Evolutionary conservation across 2,888 invertebrate species (phyloP).

Genomic region (Dascillus cervinus): DNA sequence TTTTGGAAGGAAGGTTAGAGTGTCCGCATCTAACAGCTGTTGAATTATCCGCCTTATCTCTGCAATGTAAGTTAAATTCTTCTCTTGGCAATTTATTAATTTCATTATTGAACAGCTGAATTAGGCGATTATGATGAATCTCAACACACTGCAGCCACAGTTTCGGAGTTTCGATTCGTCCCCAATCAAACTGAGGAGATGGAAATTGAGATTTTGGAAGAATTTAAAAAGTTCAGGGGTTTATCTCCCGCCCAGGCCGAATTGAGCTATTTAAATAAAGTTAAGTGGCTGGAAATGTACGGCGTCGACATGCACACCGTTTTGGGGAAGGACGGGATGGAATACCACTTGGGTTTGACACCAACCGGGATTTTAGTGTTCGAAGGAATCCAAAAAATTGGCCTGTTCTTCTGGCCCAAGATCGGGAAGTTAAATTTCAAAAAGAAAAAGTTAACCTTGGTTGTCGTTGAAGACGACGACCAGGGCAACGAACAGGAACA

Average conservation of each 20-base stretch:
- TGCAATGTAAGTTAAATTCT: slow-evolving; percentile 71
- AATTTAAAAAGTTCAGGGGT: slow-evolving; percentile 79
- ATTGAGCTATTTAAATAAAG: slow-evolving; percentile 86
- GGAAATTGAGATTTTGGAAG: slow-evolving; percentile 89
- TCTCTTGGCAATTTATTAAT: neutral
- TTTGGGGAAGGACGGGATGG: slow-evolving; percentile 91
- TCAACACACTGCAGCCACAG: slow-evolving; percentile 89
- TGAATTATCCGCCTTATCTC: slow-evolving; percentile 82
- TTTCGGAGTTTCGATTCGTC: slow-evolving; percentile 96
- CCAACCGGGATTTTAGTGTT: slow-evolving; percentile 98
- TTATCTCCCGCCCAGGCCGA: slow-evolving; percentile 94
- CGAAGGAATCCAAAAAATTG: slow-evolving; percentile 94
- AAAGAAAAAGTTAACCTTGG: slow-evolving; percentile 91
- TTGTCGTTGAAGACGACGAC: slow-evolving; percentile 98
- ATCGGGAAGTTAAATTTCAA: slow-evolving; percentile 97
- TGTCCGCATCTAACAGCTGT: slow-evolving; percentile 81
- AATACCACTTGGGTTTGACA: slow-evolving; percentile 93
- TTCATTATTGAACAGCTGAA: slow-evolving; percentile 62
- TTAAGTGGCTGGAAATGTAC: slow-evolving; percentile 96
- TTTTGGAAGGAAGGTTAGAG: slow-evolving; percentile 83
- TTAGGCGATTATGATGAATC: slow-evolving; percentile 92
- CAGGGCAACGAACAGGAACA: slow-evolving; percentile 96
- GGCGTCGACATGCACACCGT: slow-evolving; percentile 99
- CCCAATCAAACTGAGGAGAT: slow-evolving; percentile 94
- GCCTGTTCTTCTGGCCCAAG: slow-evolving; percentile 99